Evolutionary conservation across 2,797 vertebrate genomes (phyloP).

Genomic region (Girardinus metallicus): DNA sequence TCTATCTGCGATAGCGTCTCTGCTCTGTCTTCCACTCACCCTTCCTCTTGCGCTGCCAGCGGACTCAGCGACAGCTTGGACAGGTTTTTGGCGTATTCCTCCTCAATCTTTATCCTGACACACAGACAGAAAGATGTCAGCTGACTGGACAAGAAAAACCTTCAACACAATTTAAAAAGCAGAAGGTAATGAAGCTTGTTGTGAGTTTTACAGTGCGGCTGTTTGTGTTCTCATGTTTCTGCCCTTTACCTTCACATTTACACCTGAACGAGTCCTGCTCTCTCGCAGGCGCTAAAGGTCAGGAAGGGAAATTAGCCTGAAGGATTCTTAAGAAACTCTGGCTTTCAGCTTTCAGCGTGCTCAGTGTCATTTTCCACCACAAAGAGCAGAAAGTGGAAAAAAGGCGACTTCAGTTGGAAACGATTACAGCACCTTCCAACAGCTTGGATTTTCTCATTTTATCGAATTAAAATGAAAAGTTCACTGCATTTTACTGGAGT

Average conservation of each 20-base stretch:
- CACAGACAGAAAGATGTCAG: constrained; percentile 21
- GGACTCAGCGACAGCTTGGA: constrained; percentile 96
- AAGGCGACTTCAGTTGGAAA: not conserved
- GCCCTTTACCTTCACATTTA: constrained; percentile 21
- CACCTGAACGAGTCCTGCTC: constrained; percentile 51
- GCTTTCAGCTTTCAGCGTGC: not conserved
- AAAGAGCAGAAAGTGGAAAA: not conserved
- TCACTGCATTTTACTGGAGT: not conserved
- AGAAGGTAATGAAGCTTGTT: not conserved
- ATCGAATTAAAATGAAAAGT: not conserved
- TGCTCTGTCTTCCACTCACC: constrained; percentile 78
- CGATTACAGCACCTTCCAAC: not conserved
- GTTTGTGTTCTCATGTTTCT: constrained; percentile 16
- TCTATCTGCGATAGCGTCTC: too few relatives aligned
- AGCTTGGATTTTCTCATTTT: not conserved
- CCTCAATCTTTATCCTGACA: constrained; percentile 97
- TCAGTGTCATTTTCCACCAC: constrained; percentile 26
- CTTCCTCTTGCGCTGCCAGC: constrained; percentile 95
- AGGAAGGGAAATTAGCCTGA: not conserved
- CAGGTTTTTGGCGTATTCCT: constrained; percentile 98
- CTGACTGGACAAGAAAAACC: constrained; percentile 10
- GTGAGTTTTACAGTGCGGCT: not conserved
- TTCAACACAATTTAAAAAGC: constrained; percentile 1
- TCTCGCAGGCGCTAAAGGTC: constrained; percentile 35
- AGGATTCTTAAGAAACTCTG: not conserved